These are phyloP conservation scores for Nomada fucata DNA, from an alignment of 2,888 invertebrate genomes.

Conservation along the genomic window DNA sequence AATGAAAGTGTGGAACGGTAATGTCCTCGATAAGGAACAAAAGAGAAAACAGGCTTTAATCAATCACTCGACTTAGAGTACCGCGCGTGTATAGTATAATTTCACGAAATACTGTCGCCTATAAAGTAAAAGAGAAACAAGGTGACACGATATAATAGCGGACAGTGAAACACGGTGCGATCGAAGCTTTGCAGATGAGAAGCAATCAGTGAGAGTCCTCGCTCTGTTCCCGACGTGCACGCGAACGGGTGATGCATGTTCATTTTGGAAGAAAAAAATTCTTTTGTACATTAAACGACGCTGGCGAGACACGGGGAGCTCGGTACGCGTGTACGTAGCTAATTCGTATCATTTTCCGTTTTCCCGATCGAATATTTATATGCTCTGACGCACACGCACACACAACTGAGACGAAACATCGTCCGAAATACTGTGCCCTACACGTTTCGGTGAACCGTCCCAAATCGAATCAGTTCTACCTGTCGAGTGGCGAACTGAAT, in stretches of 20 bases:
- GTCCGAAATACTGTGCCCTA: slow-evolving; percentile 27
- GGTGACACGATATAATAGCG: neutral
- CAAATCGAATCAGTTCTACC: slow-evolving; percentile 33
- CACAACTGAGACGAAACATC: slow-evolving; percentile 14
- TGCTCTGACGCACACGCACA: slow-evolving; percentile 28
- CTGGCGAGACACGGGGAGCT: slow-evolving; percentile 34
- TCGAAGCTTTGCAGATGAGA: neutral
- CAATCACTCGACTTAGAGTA: neutral
- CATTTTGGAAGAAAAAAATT: slow-evolving; percentile 32
- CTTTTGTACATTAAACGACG: slow-evolving; percentile 27
- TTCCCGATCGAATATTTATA: slow-evolving; percentile 31
- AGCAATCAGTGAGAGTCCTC: slow-evolving; percentile 6
- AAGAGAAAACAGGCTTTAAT: too few species aligned
- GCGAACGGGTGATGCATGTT: slow-evolving; percentile 8
- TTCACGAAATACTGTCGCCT: slow-evolving; percentile 23
- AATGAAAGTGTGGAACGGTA: slow-evolving; percentile 21
- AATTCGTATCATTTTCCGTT: slow-evolving; percentile 8
- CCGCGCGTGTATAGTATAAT: slow-evolving; percentile 4
- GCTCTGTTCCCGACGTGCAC: neutral
- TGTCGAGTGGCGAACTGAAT: slow-evolving; percentile 46
- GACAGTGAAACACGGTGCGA: neutral
- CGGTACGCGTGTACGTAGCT: slow-evolving; percentile 8
- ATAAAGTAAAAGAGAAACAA: neutral
- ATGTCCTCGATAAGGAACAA: slow-evolving; percentile 29
- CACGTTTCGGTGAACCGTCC: slow-evolving; percentile 43